Evolutionary conservation across 1,140 invertebrate species (phyloP).

Genomic region (Ruditapes philippinarum): DNA sequence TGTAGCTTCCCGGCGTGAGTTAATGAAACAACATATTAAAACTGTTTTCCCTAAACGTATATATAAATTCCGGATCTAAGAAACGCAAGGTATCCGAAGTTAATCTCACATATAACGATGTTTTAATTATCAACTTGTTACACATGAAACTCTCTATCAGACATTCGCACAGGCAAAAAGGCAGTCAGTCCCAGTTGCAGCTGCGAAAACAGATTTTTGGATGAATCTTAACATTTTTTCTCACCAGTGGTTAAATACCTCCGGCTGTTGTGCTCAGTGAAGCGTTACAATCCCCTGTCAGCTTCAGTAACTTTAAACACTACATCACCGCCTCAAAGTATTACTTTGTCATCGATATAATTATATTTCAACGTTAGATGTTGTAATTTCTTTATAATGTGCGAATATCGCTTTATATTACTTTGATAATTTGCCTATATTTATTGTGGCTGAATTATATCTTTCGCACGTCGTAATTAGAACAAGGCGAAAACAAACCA

Average conservation of each 20-base stretch:
- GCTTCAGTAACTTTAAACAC: conserved; percentile 16
- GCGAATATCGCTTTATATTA: too few species aligned
- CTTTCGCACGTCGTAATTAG: too few species aligned
- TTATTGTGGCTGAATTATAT: too few species aligned
- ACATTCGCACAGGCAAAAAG: neutral
- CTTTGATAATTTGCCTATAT: too few species aligned
- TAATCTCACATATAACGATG: neutral
- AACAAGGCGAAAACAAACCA: too few species aligned
- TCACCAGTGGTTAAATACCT: conserved; percentile 5
- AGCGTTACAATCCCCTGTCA: conserved; percentile 9
- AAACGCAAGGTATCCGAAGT: neutral
- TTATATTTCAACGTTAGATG: neutral
- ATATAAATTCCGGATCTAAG: neutral
- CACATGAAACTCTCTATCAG: neutral
- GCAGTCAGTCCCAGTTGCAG: neutral
- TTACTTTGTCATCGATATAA: neutral
- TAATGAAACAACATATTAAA: neutral
- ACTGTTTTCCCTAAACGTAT: neutral
- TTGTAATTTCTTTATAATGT: neutral
- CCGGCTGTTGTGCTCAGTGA: neutral
- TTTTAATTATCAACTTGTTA: neutral
- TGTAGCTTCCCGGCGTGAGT: neutral
- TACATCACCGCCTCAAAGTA: neutral
- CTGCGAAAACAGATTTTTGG: conserved; percentile 29
- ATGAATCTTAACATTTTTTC: conserved; percentile 15